Conservation (phyloP, 2,113 vertebrate genomes). For the Semnornis frantzii region DNA sequence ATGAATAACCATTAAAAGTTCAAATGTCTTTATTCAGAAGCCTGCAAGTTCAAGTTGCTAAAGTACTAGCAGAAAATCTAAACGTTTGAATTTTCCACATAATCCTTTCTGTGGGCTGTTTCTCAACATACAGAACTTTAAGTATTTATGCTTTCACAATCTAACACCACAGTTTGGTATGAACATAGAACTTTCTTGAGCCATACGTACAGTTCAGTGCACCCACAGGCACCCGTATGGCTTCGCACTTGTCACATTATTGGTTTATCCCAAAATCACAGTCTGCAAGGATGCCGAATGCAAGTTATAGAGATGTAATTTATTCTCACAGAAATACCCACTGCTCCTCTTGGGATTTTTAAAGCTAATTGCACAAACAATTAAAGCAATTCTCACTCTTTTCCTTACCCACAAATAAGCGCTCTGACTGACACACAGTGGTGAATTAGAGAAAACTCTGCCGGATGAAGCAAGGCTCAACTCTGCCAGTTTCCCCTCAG, state of each 20-base stretch:
- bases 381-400: background rate
- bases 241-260: background rate
- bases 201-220: background rate
- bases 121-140: background rate
- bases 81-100: background rate
- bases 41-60: background rate
- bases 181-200: background rate
- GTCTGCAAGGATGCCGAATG: background rate
- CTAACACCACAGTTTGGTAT: background rate
- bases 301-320: rapidly evolving
- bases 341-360: background rate
- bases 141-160: background rate
- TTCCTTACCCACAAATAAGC: background rate
- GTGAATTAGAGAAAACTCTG: background rate
- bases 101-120: background rate
- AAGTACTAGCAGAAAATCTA: background rate
- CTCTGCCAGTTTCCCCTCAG: conserved; percentile 43
- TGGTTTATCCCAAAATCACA: background rate
- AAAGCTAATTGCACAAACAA: background rate
- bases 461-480: conserved; percentile 33
- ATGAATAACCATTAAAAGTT: background rate
- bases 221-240: background rate
- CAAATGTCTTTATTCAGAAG: background rate
- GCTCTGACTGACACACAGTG: background rate
- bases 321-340: background rate